Evolutionary conservation across 2,888 invertebrate genomes (phyloP), one percentile per base, ranked within the genome.

Genomic region (Leucophora obtusa): DNA sequence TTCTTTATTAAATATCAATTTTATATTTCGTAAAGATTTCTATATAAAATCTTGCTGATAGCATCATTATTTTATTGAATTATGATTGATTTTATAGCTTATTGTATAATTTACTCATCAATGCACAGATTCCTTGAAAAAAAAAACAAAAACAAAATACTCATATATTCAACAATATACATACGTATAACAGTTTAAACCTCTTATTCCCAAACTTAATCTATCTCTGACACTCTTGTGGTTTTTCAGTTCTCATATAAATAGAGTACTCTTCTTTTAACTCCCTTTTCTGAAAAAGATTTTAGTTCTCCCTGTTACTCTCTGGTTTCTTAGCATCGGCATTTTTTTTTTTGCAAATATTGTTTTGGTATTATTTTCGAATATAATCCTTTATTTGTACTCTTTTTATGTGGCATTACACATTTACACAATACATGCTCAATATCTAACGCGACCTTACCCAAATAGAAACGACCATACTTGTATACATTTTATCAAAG

Each of bases 401-500:
- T 74, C 60, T 47, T 47, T 43, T 24, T 18, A 18, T 43, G n/a
- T 74, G 51, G 53, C 33, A 0, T 59, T 54, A 68, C 74, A 74
- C 51, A 28, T 59, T 63, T 70, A 56, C 10, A 53, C 24, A 68
- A 56, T 50, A 56, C 62, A 54, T 43, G 50, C 68, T 72, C 60
- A 60, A 50, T 72, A 2, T 51, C 43, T 33, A 82, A 68, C 82
- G 73, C 83, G 82, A 83, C 82, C 82, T 82, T 82, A 72, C 79
- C 73, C 82, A 82, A 83, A 83, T 66, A 78, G 75, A 54, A 63
- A 70, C 70, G 73, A 79, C 63, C 50, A 65, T 66, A 51, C 53
- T 72, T 79, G 58, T 75, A 70, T 82, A 75, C 73, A 73, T 79
- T 79, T 79, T 79, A 78, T 66, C 60, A 59, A 54, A 71, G 56